phyloP scores from a whole-genome alignment of 2,797 vertebrate species.

The Agapornis canus region DNA sequence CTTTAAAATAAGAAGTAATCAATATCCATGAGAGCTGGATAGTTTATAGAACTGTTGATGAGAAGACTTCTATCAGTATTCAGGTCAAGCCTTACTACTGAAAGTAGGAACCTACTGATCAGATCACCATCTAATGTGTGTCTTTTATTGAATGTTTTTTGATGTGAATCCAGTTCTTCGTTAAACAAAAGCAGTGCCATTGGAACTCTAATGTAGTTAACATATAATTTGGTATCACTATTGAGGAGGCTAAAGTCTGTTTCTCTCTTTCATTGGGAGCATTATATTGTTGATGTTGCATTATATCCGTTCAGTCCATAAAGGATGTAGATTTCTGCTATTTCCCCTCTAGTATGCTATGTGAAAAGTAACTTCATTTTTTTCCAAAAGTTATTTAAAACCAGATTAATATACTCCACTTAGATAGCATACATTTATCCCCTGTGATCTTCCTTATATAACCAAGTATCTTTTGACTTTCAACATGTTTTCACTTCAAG shows the following conservation, averaged over 20 bases:
- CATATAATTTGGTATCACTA: rapidly evolving
- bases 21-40: neutral
- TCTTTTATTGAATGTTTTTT: neutral
- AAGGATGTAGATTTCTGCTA: neutral
- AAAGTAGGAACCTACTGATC: neutral
- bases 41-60: neutral
- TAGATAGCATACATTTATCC: neutral
- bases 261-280: neutral
- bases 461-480: neutral
- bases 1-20: neutral
- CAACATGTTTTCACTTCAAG: neutral
- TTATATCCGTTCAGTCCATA: neutral
- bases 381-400: neutral
- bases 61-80: neutral
- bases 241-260: neutral
- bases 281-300: neutral
- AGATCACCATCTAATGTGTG: neutral
- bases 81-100: neutral
- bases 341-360: neutral
- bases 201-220: neutral
- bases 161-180: neutral
- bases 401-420: neutral
- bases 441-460: neutral
- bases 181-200: neutral
- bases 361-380: neutral